These are phyloP conservation scores for Drosophila navojoa DNA, from an alignment of 1,140 invertebrate species.

Conservation along the genomic window DNA sequence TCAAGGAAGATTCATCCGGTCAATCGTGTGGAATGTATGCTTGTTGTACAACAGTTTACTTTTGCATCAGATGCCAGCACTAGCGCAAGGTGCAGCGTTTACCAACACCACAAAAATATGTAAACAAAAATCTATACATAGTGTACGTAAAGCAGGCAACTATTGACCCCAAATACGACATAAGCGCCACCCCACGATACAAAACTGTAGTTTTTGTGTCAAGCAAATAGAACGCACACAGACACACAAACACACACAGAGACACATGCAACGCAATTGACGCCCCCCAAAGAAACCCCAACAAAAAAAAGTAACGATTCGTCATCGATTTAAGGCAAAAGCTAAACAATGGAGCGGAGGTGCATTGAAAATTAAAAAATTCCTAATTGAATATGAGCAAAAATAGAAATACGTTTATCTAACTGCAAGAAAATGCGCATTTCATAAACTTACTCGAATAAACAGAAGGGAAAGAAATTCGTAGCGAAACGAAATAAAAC, in stretches of 20 bases:
- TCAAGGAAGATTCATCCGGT: background rate
- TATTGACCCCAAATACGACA: constrained; percentile 70
- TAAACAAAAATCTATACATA: constrained; percentile 72
- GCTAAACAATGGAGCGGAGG: constrained; percentile 67
- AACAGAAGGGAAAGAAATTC: constrained; percentile 23
- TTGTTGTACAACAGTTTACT: constrained; percentile 30
- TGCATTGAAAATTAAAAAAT: constrained; percentile 67
- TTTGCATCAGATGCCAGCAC: constrained; percentile 32
- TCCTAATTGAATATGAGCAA: constrained; percentile 44
- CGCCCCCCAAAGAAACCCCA: constrained; percentile 59
- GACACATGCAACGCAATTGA: constrained; percentile 61
- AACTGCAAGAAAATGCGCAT: constrained; percentile 52
- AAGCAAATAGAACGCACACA: constrained; percentile 44
- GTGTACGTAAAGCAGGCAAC: constrained; percentile 46
- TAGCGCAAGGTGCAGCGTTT: constrained; percentile 2
- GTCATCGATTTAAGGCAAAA: constrained; percentile 77
- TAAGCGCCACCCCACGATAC: constrained; percentile 42
- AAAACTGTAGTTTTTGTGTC: constrained; percentile 53
- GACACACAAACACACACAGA: constrained; percentile 27
- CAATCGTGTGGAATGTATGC: constrained; percentile 7
- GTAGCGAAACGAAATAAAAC: constrained; percentile 28
- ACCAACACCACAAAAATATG: constrained; percentile 59
- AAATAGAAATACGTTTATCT: constrained; percentile 47
- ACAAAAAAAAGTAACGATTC: constrained; percentile 62
- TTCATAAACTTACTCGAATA: constrained; percentile 41